phyloP scores from a whole-genome alignment of 2,888 invertebrate genomes.

The Microctonus brassicae region DNA sequence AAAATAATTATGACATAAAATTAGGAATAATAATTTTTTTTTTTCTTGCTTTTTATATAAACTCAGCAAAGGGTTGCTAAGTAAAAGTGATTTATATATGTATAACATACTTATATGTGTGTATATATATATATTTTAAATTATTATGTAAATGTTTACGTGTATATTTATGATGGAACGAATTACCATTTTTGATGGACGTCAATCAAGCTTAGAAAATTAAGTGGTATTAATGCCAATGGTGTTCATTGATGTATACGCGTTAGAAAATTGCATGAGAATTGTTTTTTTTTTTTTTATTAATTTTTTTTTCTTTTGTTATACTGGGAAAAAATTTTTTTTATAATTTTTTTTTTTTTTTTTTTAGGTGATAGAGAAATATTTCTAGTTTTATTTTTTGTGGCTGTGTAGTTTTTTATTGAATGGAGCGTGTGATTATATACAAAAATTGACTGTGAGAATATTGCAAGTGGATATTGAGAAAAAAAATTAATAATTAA shows the following conservation, averaged over 20 bases:
- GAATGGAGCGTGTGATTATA: not conserved
- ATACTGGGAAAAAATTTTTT: too few species aligned
- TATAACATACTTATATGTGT: not conserved
- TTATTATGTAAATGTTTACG: not conserved
- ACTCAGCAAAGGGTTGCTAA: not conserved
- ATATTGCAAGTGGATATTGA: not conserved
- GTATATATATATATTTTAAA: not conserved
- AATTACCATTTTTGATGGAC: slow-evolving; percentile 5
- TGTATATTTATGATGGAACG: not conserved
- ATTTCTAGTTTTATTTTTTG: not conserved
- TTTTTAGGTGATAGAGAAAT: not conserved
- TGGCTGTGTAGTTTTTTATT: not conserved
- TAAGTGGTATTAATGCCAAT: slow-evolving; percentile 6
- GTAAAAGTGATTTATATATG: not conserved
- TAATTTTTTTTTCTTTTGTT: not conserved
- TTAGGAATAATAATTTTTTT: not conserved
- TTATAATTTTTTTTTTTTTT: not conserved
- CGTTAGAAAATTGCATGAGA: not conserved
- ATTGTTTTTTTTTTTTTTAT: not conserved
- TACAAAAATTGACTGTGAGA: not conserved
- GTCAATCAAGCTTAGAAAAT: not conserved
- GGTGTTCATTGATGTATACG: slow-evolving; percentile 16
- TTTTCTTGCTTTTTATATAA: not conserved
- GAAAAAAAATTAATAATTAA: too few species aligned
- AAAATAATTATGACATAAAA: too few species aligned